phyloP scores from a whole-genome alignment of 2,113 vertebrate species.

The Lophotis ruficrista region DNA sequence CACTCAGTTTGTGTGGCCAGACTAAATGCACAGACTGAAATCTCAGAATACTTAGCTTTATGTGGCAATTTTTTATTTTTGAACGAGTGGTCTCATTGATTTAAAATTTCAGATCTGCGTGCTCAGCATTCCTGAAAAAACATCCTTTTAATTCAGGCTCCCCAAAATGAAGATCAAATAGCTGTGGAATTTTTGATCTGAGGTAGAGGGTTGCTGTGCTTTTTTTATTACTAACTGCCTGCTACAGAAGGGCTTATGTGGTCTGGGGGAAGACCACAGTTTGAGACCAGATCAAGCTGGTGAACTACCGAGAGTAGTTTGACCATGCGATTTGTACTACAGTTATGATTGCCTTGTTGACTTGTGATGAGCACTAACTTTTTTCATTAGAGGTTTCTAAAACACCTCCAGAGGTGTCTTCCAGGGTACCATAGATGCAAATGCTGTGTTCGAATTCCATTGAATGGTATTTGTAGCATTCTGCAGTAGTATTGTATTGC shows the following conservation, averaged over 20 bases:
- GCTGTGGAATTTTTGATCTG: not conserved
- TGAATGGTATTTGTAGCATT: not conserved
- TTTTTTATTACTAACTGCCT: not conserved
- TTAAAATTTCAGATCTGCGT: not conserved
- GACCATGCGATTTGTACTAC: not conserved
- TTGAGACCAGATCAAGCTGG: rapidly evolving
- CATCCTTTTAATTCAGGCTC: not conserved
- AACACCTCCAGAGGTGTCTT: not conserved
- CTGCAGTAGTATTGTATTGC: not conserved
- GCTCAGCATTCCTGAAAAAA: not conserved
- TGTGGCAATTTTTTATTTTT: not conserved
- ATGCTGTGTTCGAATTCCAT: not conserved
- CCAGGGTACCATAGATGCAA: not conserved
- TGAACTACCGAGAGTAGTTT: not conserved
- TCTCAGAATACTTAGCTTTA: not conserved
- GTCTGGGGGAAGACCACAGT: not conserved
- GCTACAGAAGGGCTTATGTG: not conserved
- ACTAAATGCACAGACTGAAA: not conserved
- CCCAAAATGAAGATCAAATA: not conserved
- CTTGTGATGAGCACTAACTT: not conserved
- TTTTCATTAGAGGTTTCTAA: not conserved
- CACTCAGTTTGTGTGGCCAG: not conserved
- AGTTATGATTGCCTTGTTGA: not conserved
- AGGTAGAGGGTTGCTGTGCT: not conserved
- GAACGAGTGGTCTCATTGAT: not conserved